phyloP scores from a whole-genome alignment of 2,113 vertebrate species.

The Amazona guildingii region DNA sequence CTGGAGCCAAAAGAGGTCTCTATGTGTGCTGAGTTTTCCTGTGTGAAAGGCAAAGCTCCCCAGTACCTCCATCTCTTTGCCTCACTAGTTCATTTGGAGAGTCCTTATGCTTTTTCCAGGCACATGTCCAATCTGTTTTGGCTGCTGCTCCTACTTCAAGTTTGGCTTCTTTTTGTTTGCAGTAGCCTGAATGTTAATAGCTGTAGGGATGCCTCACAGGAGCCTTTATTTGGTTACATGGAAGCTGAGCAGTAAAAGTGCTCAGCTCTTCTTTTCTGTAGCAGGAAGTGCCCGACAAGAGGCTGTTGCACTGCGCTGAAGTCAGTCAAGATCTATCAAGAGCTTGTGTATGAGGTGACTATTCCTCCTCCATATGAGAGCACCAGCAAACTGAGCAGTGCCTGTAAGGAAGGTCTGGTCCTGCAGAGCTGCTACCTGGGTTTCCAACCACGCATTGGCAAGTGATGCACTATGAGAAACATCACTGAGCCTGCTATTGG shows the following conservation, averaged over 20 bases:
- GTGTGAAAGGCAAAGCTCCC: background rate
- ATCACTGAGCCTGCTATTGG: background rate
- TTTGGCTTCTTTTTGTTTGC: conserved; percentile 44
- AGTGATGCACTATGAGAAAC: background rate
- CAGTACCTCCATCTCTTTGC: background rate
- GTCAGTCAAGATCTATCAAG: background rate
- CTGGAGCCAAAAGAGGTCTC: accelerated
- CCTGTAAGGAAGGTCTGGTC: background rate
- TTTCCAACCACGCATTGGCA: accelerated
- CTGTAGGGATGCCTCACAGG: background rate
- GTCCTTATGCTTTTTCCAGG: conserved; percentile 29
- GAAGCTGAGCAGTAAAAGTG: background rate
- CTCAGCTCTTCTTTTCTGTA: background rate
- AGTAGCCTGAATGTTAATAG: conserved; percentile 32
- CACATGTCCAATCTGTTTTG: conserved; percentile 18
- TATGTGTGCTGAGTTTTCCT: background rate
- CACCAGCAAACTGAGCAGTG: background rate
- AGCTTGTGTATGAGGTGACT: background rate
- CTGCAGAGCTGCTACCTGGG: background rate
- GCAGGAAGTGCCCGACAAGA: background rate
- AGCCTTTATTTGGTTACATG: background rate
- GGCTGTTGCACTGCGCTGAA: background rate
- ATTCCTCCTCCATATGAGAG: accelerated
- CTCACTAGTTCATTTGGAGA: conserved; percentile 2
- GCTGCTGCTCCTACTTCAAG: conserved; percentile 16